phyloP scores from a whole-genome alignment of 2,113 vertebrate species.

The Vulpes lagopus region DNA sequence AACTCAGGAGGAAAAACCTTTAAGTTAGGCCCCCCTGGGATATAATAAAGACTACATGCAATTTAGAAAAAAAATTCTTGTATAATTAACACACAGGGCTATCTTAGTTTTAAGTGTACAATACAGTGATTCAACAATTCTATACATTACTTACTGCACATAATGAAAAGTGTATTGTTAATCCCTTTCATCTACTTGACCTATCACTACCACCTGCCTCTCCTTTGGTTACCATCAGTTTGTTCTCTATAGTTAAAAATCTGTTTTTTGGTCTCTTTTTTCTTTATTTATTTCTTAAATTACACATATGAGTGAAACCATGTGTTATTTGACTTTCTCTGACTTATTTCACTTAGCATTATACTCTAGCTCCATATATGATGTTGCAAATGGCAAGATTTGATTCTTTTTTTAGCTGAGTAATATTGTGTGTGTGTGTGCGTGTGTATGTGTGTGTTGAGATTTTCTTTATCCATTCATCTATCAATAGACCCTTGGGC shows the following conservation, averaged over 20 bases:
- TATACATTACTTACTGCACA: neutral
- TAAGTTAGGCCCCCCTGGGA: neutral
- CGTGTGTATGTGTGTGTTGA: neutral
- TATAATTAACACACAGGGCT: neutral
- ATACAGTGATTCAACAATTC: neutral
- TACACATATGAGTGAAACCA: neutral
- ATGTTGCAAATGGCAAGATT: neutral
- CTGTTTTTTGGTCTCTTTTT: neutral
- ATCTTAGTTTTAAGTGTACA: neutral
- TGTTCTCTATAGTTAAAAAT: neutral
- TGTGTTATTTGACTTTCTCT: neutral
- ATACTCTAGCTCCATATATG: neutral
- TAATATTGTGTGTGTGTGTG: neutral
- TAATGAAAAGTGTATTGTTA: neutral
- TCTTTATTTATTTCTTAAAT: neutral
- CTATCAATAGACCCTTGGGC: neutral
- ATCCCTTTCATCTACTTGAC: neutral
- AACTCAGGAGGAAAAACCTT: neutral
- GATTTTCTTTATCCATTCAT: neutral
- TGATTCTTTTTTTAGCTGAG: neutral
- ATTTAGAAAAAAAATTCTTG: neutral
- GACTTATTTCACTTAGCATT: neutral
- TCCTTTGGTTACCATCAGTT: neutral
- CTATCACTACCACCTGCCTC: neutral
- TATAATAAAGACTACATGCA: neutral